These are phyloP conservation scores for Apantesis nais DNA, from an alignment of 2,888 invertebrate species.

Conservation along the genomic window DNA sequence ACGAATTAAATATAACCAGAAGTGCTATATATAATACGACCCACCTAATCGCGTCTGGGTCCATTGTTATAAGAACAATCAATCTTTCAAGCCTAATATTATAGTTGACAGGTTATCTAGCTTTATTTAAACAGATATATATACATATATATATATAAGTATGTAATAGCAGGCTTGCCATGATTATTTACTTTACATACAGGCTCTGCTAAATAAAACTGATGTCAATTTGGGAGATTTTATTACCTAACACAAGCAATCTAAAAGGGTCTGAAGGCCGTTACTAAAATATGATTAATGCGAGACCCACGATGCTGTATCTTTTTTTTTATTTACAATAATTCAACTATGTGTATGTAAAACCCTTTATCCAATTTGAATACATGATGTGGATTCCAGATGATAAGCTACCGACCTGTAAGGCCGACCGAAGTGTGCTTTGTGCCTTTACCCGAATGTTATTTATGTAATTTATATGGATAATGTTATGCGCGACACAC, in stretches of 20 bases:
- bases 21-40: slow-evolving; percentile 17
- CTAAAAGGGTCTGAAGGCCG: not conserved
- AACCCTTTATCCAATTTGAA: not conserved
- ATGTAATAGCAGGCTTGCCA: not conserved
- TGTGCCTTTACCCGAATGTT: too few species aligned
- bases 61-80: not conserved
- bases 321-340: not conserved
- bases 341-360: not conserved
- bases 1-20: slow-evolving; percentile 48
- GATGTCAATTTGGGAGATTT: not conserved
- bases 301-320: not conserved
- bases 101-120: not conserved
- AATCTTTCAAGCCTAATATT: not conserved
- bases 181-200: not conserved
- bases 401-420: too few species aligned
- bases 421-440: too few species aligned
- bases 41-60: slow-evolving; percentile 1
- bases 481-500: too few species aligned
- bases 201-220: not conserved
- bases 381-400: not conserved
- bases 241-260: not conserved
- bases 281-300: not conserved
- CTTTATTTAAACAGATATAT: not conserved
- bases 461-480: too few species aligned
- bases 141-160: not conserved